Conservation (phyloP, 2,888 invertebrate species). For the Parochlus steinenii region DNA sequence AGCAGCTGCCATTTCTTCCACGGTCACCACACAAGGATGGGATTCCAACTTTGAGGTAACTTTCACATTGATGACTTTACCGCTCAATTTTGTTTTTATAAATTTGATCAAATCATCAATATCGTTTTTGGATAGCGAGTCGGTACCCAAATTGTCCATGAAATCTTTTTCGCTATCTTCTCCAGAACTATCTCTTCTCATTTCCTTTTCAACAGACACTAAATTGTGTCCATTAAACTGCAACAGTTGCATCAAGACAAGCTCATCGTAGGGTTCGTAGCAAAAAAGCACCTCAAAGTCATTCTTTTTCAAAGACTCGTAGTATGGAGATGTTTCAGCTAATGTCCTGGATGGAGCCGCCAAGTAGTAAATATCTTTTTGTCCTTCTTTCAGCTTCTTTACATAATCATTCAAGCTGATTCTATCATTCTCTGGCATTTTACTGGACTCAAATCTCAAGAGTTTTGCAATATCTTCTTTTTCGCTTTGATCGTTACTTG, state of each 20-base stretch:
- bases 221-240: constrained; percentile 61
- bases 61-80: constrained; percentile 68
- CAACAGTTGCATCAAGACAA: constrained; percentile 71
- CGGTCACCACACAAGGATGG: constrained; percentile 89
- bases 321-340: constrained; percentile 90
- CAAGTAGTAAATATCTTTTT: constrained; percentile 80
- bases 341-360: constrained; percentile 87
- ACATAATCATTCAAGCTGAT: constrained; percentile 71
- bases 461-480: constrained; percentile 86
- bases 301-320: constrained; percentile 71
- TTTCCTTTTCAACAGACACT: constrained; percentile 86
- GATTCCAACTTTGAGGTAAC: constrained; percentile 68
- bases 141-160: constrained; percentile 33
- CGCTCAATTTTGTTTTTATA: constrained; percentile 40
- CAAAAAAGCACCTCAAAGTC: constrained; percentile 78
- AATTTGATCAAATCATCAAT: constrained; percentile 63
- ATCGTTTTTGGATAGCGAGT: constrained; percentile 54
- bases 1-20: constrained; percentile 93
- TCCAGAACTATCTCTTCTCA: constrained; percentile 52
- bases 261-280: constrained; percentile 93
- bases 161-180: constrained; percentile 24
- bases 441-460: constrained; percentile 83
- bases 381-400: constrained; percentile 54
- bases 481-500: constrained; percentile 58
- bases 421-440: constrained; percentile 46